These are phyloP conservation scores for Heterochromis multidens DNA, from an alignment of 2,113 vertebrate genomes.

Conservation along the genomic window DNA sequence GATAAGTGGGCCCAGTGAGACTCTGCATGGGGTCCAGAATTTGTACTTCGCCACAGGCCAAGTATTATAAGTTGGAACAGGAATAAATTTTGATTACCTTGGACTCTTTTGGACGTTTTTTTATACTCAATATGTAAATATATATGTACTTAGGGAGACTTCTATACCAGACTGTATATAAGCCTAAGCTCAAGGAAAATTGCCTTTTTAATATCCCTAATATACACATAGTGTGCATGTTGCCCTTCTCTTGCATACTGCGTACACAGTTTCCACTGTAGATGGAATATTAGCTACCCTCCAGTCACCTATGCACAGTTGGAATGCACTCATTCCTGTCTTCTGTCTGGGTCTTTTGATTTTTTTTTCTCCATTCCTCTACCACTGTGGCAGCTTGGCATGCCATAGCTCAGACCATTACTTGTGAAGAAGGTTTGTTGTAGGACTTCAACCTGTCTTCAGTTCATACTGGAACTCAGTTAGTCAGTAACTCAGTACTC, in stretches of 20 bases:
- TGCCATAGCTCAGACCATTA: background rate
- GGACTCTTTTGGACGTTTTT: slow-evolving; percentile 8
- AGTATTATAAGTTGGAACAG: background rate
- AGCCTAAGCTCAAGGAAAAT: slow-evolving; percentile 14
- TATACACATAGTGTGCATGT: slow-evolving; percentile 16
- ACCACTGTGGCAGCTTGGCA: slow-evolving; percentile 18
- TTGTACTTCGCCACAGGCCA: background rate
- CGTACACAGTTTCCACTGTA: background rate
- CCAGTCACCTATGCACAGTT: slow-evolving; percentile 40
- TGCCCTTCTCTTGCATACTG: slow-evolving; percentile 1
- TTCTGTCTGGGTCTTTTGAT: slow-evolving; percentile 22
- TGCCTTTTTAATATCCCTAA: slow-evolving; percentile 30
- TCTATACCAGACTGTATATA: background rate
- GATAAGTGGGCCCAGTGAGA: background rate
- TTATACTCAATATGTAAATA: slow-evolving; percentile 39
- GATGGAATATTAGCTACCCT: slow-evolving; percentile 45
- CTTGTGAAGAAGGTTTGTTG: background rate
- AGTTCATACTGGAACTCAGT: slow-evolving; percentile 1
- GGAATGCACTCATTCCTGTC: slow-evolving; percentile 20
- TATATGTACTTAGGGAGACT: background rate
- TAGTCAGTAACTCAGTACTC: background rate
- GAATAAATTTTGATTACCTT: slow-evolving; percentile 14
- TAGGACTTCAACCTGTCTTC: slow-evolving; percentile 9
- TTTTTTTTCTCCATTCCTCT: slow-evolving; percentile 21
- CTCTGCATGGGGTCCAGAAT: background rate